Evolutionary conservation across 2,888 invertebrate genomes (phyloP).

Genomic region (Chrysotoxum bicinctum): DNA sequence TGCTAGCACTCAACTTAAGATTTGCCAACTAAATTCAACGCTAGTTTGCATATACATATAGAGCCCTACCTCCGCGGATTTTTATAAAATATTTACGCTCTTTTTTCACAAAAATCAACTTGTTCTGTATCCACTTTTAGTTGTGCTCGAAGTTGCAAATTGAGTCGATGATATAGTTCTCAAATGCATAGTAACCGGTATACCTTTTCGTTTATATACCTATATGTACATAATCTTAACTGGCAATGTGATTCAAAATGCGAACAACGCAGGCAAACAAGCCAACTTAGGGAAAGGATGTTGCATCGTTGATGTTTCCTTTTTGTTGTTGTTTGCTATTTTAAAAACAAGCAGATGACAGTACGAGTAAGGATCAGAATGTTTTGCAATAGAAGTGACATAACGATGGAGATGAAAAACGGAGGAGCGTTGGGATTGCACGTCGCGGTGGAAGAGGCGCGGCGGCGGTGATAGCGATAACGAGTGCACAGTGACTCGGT

Average conservation of each 20-base stretch:
- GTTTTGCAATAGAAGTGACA: constrained; percentile 8
- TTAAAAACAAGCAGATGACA: constrained; percentile 12
- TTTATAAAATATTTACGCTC: not conserved
- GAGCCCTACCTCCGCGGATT: not conserved
- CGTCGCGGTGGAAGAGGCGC: not conserved
- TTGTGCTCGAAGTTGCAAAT: constrained; percentile 42
- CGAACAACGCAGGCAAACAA: constrained; percentile 61
- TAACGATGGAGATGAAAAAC: constrained; percentile 5
- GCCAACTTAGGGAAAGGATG: constrained; percentile 24
- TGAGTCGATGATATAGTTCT: constrained; percentile 32
- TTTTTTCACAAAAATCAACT: not conserved
- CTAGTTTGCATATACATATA: constrained; percentile 1
- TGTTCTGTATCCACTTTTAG: constrained; percentile 9
- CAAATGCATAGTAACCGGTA: constrained; percentile 39
- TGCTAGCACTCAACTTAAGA: not conserved
- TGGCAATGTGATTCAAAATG: constrained; percentile 62
- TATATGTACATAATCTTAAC: no score
- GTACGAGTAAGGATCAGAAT: constrained; percentile 5
- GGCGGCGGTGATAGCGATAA: constrained; percentile 21
- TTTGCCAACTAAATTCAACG: constrained; percentile 12
- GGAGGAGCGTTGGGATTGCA: not conserved
- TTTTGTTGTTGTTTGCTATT: not conserved
- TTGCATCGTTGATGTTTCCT: constrained; percentile 9
- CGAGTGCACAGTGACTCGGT: constrained; percentile 45
- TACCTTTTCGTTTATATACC: constrained; percentile 47